Evolutionary conservation across 2,797 vertebrate genomes (phyloP).

Genomic region (Oreonectes daqikongensis): DNA sequence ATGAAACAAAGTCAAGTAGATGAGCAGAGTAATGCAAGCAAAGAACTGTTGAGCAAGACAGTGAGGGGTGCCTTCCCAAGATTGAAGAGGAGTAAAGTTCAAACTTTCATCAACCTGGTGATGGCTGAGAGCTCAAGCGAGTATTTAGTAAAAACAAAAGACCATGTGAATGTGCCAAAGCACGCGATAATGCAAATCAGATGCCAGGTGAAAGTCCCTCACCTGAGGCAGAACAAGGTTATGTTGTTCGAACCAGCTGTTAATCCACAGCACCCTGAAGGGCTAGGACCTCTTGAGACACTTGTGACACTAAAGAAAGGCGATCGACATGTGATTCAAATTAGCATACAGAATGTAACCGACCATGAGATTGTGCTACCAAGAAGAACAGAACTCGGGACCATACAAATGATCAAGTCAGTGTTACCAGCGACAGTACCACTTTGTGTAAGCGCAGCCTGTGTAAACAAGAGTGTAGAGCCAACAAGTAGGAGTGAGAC

Average conservation of each 20-base stretch:
- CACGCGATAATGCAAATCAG: background rate
- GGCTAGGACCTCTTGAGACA: conserved; percentile 10
- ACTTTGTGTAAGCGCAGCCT: no score
- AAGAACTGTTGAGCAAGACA: background rate
- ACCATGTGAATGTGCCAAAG: background rate
- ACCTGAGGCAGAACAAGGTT: background rate
- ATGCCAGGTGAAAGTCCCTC: background rate
- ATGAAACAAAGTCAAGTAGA: background rate
- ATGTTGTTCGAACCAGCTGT: conserved; percentile 6
- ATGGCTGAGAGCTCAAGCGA: background rate
- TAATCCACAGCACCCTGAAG: conserved; percentile 15
- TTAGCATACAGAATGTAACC: conserved; percentile 29
- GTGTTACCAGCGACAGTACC: no score
- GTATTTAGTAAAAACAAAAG: background rate
- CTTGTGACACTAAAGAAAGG: conserved; percentile 13
- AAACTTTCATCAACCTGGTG: background rate
- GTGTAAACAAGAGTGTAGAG: no score
- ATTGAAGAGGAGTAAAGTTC: background rate
- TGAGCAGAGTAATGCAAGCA: background rate
- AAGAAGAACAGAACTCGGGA: conserved; percentile 28
- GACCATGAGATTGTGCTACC: conserved; percentile 11
- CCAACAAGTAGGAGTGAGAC: no score
- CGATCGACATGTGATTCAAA: background rate
- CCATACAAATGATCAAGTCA: no score
- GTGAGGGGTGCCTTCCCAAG: conserved; percentile 1